Percentiles rank a stretch among this genome's conserved stretches.
Evolutionary conservation across 2,888 invertebrate genomes (phyloP).

Genomic region (Caradrina clavipalpis): DNA sequence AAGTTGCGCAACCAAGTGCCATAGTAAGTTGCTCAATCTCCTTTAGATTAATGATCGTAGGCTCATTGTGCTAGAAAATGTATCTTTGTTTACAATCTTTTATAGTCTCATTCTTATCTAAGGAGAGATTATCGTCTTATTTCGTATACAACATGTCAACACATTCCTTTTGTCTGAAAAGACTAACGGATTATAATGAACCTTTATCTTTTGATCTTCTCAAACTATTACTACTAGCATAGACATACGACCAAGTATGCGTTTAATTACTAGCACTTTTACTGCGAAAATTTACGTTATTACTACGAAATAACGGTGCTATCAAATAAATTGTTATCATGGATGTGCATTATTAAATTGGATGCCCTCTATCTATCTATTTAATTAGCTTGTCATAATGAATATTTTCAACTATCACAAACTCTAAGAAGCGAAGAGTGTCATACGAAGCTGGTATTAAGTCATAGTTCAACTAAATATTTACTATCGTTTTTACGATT

Average conservation of each 20-base stretch:
- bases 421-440: too few relatives aligned
- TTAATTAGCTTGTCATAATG: too few relatives aligned
- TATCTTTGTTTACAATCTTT: slow-evolving; percentile 30
- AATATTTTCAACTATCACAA: too few relatives aligned
- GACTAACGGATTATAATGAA: slow-evolving; percentile 13
- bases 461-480: neutral
- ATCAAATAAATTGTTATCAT: too few relatives aligned
- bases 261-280: too few relatives aligned
- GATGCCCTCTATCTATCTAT: too few relatives aligned
- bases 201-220: slow-evolving; percentile 18
- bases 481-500: neutral
- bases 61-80: slow-evolving; percentile 21
- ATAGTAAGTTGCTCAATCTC: too few relatives aligned
- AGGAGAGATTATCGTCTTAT: slow-evolving; percentile 53
- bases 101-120: slow-evolving; percentile 35
- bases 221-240: neutral
- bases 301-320: too few relatives aligned
- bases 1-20: too few relatives aligned
- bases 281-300: neutral
- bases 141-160: slow-evolving; percentile 8
- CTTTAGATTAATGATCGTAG: slow-evolving; percentile 22
- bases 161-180: slow-evolving; percentile 47
- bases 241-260: neutral
- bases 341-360: too few relatives aligned
- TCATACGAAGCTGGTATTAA: too few relatives aligned